phyloP scores from a whole-genome alignment of 2,113 vertebrate species.

The Baryphthengus martii region DNA sequence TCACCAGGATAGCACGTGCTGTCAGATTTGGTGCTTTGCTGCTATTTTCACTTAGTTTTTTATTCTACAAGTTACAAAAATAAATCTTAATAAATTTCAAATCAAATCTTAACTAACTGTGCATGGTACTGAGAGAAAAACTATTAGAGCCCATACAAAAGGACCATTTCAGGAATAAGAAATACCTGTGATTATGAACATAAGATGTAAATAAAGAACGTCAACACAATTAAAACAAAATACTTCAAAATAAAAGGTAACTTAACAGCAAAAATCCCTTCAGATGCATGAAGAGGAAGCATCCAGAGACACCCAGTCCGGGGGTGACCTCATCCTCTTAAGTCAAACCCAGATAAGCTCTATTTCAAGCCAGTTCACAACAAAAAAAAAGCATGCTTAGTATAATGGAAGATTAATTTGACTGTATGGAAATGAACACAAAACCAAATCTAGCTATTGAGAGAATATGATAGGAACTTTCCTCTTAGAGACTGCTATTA shows the following conservation, averaged over 20 bases:
- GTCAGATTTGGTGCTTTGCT: neutral
- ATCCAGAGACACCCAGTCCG: neutral
- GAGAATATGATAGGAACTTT: neutral
- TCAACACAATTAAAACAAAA: neutral
- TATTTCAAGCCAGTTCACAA: neutral
- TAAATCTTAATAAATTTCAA: neutral
- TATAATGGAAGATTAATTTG: neutral
- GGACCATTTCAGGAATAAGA: neutral
- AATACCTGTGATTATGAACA: neutral
- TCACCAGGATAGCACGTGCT: fast-evolving
- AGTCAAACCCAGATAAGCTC: neutral
- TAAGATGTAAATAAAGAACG: fast-evolving
- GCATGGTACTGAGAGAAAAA: neutral
- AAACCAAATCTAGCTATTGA: neutral
- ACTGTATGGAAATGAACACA: neutral
- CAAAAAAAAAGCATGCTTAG: neutral
- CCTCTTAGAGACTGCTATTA: neutral
- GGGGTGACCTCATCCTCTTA: neutral
- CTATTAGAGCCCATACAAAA: neutral
- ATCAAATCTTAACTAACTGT: neutral
- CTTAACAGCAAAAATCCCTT: neutral
- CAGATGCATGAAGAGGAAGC: neutral
- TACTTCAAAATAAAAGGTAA: neutral
- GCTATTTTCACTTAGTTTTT: neutral
- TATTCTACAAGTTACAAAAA: neutral